These are phyloP conservation scores for Lydus trimaculatus DNA, from an alignment of 2,888 invertebrate genomes.

Conservation along the genomic window DNA sequence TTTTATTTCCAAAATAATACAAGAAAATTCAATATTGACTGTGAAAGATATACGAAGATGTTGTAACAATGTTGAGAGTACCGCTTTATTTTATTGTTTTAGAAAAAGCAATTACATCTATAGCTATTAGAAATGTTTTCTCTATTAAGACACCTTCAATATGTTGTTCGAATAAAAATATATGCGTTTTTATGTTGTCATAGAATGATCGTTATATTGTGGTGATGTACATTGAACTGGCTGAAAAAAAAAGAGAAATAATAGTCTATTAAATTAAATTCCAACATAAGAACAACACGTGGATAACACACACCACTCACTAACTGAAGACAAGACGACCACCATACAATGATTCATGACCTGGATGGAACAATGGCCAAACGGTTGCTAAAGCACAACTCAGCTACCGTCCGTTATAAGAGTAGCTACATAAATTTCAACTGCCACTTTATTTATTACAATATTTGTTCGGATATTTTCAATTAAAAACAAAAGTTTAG, in stretches of 20 bases:
- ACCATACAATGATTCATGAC: constrained; percentile 45
- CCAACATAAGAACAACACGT: constrained; percentile 27
- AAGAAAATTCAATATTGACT: no score
- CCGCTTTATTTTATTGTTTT: no score
- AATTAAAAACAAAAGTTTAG: not conserved
- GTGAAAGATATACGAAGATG: no score
- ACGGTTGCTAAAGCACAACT: constrained; percentile 14
- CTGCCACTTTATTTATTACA: not conserved
- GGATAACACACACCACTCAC: constrained; percentile 21
- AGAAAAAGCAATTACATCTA: no score
- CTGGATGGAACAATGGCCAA: constrained; percentile 43
- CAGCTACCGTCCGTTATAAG: not conserved
- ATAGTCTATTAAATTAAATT: constrained; percentile 28
- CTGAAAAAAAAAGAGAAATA: constrained; percentile 25
- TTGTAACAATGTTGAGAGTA: no score
- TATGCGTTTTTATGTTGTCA: constrained; percentile 10
- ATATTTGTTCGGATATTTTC: not conserved
- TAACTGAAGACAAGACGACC: constrained; percentile 15
- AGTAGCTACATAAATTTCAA: not conserved
- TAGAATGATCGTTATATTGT: no score
- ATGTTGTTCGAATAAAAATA: not conserved
- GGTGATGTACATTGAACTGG: constrained; percentile 17
- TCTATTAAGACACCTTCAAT: no score
- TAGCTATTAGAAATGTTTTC: no score
- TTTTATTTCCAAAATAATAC: no score